Base-by-base conservation (phyloP, 1,140 invertebrate species). In the Aphelinus certus region DNA sequence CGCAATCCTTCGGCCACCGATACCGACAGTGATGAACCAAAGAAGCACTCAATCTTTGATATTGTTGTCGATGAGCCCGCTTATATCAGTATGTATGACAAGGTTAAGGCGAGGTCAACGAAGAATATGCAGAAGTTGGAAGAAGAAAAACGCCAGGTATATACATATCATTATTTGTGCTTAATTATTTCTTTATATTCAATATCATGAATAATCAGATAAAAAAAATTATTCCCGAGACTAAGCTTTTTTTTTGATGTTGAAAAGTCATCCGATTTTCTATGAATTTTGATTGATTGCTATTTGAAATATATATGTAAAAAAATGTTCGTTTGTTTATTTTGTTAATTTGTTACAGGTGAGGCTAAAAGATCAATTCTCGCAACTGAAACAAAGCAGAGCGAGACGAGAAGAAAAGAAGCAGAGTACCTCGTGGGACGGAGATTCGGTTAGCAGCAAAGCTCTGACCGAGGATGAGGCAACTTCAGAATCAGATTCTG, bases 81-180 rank as follows among this genome's bases (percentile, higher is more conserved):
- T 9, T 98, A 97, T 83, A 96, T 97, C 74, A 98, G 97, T 51
- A 99, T 99, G 97, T 99, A 99, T 85, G 97, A 98, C 84, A 98
- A 98, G 88, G 96, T 99, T 0, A 99, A 99, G 88, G 95, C 96
- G 3, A 91, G 97, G 58, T 97, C 96, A 46, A 97, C 94, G 71
- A 96, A 96, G 84, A 95, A 95, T 82, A 95, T 95, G 93, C 94
- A 96, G 85, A 96, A 95, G 83, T 91, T 95, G 79, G 95, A 96
- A 82, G 94, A 96, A 85, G 93, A 96, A 87, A 95, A 96, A 80
- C 90, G 94, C 3, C 93, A 95, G 84, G 94, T 95, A 86, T 93
- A 93, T 46, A 60, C 42, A 53, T 49, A 46, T 26, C 51, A n/a
- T 63, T 53, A 9, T 0, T 53, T 4, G 9, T 53, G 4, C 9